Base-by-base conservation (phyloP, 2,113 vertebrate species). In the Crotalus tigris region DNA sequence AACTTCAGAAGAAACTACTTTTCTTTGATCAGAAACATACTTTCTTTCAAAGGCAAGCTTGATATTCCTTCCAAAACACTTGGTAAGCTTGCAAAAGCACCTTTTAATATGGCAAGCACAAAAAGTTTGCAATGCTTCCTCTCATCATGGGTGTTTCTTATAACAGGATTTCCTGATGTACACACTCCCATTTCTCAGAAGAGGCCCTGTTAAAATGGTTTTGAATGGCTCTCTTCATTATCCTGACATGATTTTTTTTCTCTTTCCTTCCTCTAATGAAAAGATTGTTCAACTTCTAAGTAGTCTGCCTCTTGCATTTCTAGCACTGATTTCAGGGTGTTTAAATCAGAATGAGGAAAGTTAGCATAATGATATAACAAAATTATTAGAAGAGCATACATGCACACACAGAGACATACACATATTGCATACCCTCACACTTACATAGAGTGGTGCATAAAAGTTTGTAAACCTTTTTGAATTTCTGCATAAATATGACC, bases 131-230 rank as follows among this genome's bases (percentile, higher is more conserved):
- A 97, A 85, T 81, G 85, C 93, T 97, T 95, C 94, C 96, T 90
- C 29, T 69, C 23, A 58, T 57, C 46, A 54, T 29, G 53, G 91
- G 90, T 91, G 94, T 95, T 96, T 95, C 95, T 96, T 91, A 95
- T 89, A 95, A 96, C 94, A 97, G 97, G 97, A 97, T 97, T 97
- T 97, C 97, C 97, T 97, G 96, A 95, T 97, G 94, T 96, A 3
- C 85, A 96, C 95, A 97, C 93, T 58, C 94, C n/a, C 88, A 92
- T 90, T 93, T 93, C 0, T 24, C 94, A 96, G 94, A 96, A 95
- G 90, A 0, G 5, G 53, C 3, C 46, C 49, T 88, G 53, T 44
- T 94, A 69, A 92, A 93, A 5, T 87, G 86, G 88, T 94, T 93
- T 96, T 94, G 33, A 96, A 94, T 58, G 0, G 0, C 90, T 94